Evolutionary conservation across 2,797 vertebrate genomes (phyloP).

Genomic region (Pseudocheirus occidentalis): DNA sequence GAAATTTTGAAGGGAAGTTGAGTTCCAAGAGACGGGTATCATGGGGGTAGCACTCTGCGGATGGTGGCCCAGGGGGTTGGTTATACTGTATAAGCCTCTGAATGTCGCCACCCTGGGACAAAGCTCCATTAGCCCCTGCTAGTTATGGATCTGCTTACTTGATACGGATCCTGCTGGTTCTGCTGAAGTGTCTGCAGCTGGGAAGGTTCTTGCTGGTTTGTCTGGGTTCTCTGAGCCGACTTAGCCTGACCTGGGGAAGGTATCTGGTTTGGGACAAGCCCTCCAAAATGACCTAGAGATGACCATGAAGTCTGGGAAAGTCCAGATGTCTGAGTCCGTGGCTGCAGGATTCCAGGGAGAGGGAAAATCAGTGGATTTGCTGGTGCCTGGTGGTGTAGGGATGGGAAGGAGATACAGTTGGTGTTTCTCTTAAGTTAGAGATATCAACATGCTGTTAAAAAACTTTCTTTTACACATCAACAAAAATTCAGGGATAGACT

Average conservation of each 20-base stretch:
- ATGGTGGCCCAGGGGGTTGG: background rate
- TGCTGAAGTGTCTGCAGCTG: slow-evolving; percentile 47
- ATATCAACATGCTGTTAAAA: background rate
- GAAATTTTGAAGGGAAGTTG: background rate
- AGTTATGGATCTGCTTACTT: slow-evolving; percentile 45
- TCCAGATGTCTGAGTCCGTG: slow-evolving; percentile 42
- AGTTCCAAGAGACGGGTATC: background rate
- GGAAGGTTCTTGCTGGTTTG: slow-evolving; percentile 46
- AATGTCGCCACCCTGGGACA: background rate
- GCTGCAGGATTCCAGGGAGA: slow-evolving; percentile 56
- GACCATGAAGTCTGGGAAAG: slow-evolving; percentile 35
- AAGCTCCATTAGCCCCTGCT: background rate
- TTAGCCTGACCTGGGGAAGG: slow-evolving; percentile 39
- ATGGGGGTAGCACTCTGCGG: background rate
- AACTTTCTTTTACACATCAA: background rate
- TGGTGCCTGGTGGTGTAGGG: slow-evolving; percentile 33
- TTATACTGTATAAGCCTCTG: background rate
- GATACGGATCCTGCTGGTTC: slow-evolving; percentile 20
- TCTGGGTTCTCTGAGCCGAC: slow-evolving; percentile 50
- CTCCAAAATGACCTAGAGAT: background rate
- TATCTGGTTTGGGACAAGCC: slow-evolving; percentile 56
- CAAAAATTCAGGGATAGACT: slow-evolving; percentile 30
- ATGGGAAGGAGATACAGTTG: background rate
- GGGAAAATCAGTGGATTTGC: slow-evolving; percentile 64
- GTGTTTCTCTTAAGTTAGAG: background rate